These are phyloP conservation scores for Botia almorhae DNA, from an alignment of 2,797 vertebrate species.

Conservation along the genomic window DNA sequence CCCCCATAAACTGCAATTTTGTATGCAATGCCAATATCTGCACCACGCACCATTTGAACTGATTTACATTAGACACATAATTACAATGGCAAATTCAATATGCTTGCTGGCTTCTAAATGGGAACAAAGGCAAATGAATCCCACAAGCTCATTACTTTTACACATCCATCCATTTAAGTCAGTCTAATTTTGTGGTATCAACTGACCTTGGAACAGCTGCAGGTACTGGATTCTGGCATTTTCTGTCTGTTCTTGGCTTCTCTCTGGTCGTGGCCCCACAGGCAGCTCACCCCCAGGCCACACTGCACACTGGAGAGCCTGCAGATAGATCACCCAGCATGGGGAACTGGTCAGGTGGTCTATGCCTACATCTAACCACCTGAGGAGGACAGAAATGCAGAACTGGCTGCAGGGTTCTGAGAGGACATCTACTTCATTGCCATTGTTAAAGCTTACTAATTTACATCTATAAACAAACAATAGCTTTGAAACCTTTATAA, in stretches of 20 bases:
- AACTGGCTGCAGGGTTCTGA: conserved; percentile 6
- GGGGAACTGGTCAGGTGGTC: conserved; percentile 86
- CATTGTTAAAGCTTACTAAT: not conserved
- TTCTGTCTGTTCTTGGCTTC: conserved; percentile 76
- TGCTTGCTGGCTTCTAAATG: not conserved
- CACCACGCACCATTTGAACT: not conserved
- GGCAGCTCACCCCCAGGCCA: conserved; percentile 89
- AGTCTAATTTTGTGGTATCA: conserved; percentile 6
- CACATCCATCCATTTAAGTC: not conserved
- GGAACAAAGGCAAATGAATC: not conserved
- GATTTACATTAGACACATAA: not conserved
- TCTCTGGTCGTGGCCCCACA: conserved; percentile 77
- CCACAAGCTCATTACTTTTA: not conserved
- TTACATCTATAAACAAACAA: not conserved
- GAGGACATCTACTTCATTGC: not conserved
- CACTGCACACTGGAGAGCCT: conserved; percentile 88
- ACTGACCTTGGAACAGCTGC: conserved; percentile 84
- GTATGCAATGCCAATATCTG: not conserved
- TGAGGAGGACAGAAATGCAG: conserved; percentile 59
- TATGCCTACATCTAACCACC: conserved; percentile 91
- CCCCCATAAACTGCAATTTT: not conserved
- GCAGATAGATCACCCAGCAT: conserved; percentile 91
- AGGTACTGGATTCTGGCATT: conserved; percentile 78
- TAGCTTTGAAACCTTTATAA: conserved; percentile 38
- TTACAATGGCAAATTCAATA: not conserved